Base-by-base conservation (phyloP, 2,113 vertebrate species). In the Pedetes capensis region DNA sequence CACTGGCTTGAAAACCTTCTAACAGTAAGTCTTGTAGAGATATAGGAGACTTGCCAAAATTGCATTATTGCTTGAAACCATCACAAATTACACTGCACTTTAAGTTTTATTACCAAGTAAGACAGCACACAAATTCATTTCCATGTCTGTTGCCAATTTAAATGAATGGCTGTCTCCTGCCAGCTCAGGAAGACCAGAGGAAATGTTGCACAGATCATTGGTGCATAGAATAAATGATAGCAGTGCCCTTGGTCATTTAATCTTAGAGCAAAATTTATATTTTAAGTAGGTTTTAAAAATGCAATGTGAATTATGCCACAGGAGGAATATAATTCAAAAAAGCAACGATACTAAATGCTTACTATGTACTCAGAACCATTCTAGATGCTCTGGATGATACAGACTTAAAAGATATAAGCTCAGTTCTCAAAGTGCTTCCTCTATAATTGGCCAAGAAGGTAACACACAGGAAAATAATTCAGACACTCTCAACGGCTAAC, bases 71-170 rank as follows among this genome's bases (percentile, higher is more conserved):
- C 93, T 97, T 96, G 93, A 96, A 96, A 97, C 93, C 93, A 96
- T 95, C 95, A 94, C 96, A 97, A 97, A 97, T 97, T 96, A 96
- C 85, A 90, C 72, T 96, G 91, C 95, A 96, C 96, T 97, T 96
- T 97, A 93, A 95, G 94, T 97, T 96, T 97, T 97, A 97, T 97
- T 96, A 95, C 96, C 92, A 95, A 96, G 74, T 95, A 94, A 96
- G 96, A 96, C 87, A 97, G 96, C 95, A 96, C 95, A 96, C 93
- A 96, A 95, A 97, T 97, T 95, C 96, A 97, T 95, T 97, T 97
- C 95, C 94, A 96, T 93, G 95, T 96, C 97, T 95, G 92, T 97
- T 95, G 96, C 95, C 96, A 97, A 97, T 97, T 97, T 97, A 97
- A 95, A 97, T 97, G 95, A 97, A 96, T 92, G 76, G 93, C 97